Percentiles rank a stretch among this genome's conserved stretches.
These are phyloP conservation scores for Eulemur macaco DNA, from an alignment of 2,113 vertebrate genomes.

Conservation along the genomic window DNA sequence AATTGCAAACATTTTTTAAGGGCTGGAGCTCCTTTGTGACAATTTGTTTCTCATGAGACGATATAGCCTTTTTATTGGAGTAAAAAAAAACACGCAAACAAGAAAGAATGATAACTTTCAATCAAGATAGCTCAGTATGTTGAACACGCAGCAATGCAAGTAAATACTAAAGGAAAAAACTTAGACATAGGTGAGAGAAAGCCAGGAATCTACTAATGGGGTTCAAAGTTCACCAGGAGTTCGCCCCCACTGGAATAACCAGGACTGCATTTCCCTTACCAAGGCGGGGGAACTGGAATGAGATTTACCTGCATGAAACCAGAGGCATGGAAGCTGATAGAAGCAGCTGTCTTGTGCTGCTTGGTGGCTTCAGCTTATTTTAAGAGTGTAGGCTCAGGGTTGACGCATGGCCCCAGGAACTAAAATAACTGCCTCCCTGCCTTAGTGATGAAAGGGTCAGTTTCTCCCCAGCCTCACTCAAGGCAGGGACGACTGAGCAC, in stretches of 20 bases:
- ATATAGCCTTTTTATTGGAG: neutral
- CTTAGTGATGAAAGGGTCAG: neutral
- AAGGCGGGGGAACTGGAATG: accelerated
- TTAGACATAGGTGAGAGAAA: too few species aligned
- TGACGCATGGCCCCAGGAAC: neutral
- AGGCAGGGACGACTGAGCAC: neutral
- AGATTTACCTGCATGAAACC: neutral
- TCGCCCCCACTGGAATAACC: neutral
- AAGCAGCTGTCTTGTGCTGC: neutral
- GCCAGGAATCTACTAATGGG: accelerated
- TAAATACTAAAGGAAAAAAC: neutral
- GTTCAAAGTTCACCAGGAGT: too few species aligned
- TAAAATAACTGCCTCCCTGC: neutral
- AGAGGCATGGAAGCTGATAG: neutral
- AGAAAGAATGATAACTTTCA: neutral
- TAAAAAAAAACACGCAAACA: neutral
- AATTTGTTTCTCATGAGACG: neutral
- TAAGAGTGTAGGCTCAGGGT: neutral
- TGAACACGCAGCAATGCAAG: neutral
- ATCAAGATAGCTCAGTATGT: neutral
- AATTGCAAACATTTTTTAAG: neutral
- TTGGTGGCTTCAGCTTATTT: neutral
- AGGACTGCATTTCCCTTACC: neutral
- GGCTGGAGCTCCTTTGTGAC: too few species aligned
- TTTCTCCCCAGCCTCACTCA: neutral